Percentiles rank a stretch among this genome's conserved stretches.
Conservation (phyloP, 2,888 invertebrate species). For the Erpobdella octoculata region DNA sequence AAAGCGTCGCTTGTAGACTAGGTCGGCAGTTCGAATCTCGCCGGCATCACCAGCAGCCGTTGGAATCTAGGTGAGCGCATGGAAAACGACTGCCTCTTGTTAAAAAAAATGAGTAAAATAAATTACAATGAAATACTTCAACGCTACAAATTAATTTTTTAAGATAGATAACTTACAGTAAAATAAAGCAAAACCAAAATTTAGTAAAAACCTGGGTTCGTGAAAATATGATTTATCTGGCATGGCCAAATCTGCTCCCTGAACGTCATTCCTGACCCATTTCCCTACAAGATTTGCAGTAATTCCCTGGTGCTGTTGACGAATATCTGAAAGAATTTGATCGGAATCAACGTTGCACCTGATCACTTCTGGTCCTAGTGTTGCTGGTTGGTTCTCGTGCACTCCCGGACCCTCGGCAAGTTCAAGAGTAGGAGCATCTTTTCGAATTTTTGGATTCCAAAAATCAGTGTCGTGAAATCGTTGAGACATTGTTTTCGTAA, state of each 20-base stretch:
- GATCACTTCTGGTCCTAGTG: conserved; percentile 30
- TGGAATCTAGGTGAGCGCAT: too few relatives aligned
- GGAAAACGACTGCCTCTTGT: too few relatives aligned
- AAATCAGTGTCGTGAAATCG: conserved; percentile 13
- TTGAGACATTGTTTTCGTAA: conserved; percentile 19
- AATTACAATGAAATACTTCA: background rate
- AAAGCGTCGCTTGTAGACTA: too few relatives aligned
- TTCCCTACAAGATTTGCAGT: conserved; percentile 5
- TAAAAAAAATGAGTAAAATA: background rate
- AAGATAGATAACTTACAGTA: too few relatives aligned
- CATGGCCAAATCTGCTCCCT: conserved; percentile 8
- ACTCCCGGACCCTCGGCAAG: conserved; percentile 32
- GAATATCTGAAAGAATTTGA: background rate
- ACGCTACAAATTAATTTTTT: background rate
- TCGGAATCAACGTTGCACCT: conserved; percentile 12
- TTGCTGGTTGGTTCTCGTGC: conserved; percentile 35
- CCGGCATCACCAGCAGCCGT: too few relatives aligned
- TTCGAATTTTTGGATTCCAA: conserved; percentile 20
- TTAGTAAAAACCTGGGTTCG: background rate
- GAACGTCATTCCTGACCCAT: conserved; percentile 11
- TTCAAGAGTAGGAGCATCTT: conserved; percentile 30
- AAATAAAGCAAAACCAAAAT: background rate
- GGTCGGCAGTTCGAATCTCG: too few relatives aligned
- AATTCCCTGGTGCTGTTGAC: background rate
- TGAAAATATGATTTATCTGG: conserved; percentile 7